Evolutionary conservation across 2,113 vertebrate species (phyloP), one percentile per base, ranked within the genome.

Genomic region (Pelmatolapia mariae): DNA sequence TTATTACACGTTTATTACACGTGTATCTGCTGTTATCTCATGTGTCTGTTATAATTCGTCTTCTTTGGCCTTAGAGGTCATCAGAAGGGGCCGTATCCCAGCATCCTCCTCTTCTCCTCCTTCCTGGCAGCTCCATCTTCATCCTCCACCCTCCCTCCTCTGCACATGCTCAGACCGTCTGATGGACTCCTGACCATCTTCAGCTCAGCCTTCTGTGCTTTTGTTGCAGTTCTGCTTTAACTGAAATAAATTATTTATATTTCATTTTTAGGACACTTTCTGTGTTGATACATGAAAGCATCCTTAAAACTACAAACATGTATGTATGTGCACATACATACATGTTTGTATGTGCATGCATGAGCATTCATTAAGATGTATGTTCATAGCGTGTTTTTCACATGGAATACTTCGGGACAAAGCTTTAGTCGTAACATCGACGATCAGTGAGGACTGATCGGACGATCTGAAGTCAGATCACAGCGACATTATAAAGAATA

Each of bases 351-450:
- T 29, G 29, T 31, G 29, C 1, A 31, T 31, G 29, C 29, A 31
- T 31, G 29, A 31, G 29, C 29, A 31, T 31, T 5, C 29, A 31
- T 31, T 31, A 31, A 6, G 29, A 31, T 6, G 29, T 38, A 38
- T 4, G 36, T 24, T 7, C 19, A 3, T 10, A 3, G 52, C 8
- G 1, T 29, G 56, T 59, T 4, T 61, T 10, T 61, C 57, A 61
- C 16, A 0, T 2, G 31, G 16, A 26, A 13, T 13, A 13, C 24
- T 26, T 13, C 2, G 4, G 19, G 10, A 33, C 59, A 66, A 66
- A 29, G 56, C 3, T 59, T 59, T 1, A 59, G 29, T 59, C 1
- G 1, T 59, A 24, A 24, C 56, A 29, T 0, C 8, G 56, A 16
- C 4, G 24, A 59, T 59, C 26, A 59, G 24, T 29, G 24, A 59